A percentile compares a stretch with the other conserved stretches of the same genome.
phyloP scores from a whole-genome alignment of 2,888 invertebrate species.

The Acanthosepion lycidas region DNA sequence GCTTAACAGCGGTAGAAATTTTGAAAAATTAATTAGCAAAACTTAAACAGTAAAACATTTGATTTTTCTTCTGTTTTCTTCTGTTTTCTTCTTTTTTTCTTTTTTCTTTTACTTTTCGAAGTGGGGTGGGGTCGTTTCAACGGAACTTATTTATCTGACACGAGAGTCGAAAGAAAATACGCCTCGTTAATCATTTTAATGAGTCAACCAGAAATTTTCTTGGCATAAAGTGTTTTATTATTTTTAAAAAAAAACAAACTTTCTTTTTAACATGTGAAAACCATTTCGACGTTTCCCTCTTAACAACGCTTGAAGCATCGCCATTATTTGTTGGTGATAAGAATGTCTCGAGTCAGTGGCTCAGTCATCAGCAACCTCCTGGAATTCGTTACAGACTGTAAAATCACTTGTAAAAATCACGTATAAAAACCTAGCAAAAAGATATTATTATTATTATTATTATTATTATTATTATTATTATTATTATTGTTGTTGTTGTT shows the following conservation, averaged over 20 bases:
- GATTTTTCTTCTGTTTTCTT: neutral
- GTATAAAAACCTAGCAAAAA: no score
- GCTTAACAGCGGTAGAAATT: neutral
- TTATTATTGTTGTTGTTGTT: no score
- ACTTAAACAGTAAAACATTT: neutral
- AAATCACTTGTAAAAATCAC: no score
- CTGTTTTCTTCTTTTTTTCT: no score
- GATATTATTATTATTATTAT: no score
- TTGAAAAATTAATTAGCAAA: neutral
- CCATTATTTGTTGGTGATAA: neutral
- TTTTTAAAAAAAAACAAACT: neutral
- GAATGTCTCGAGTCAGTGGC: neutral
- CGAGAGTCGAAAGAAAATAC: neutral
- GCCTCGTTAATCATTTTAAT: slow-evolving; percentile 11
- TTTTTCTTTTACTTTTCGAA: neutral
- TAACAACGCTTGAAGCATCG: neutral
- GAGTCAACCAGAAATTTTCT: neutral
- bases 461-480: no score
- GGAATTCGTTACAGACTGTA: no score
- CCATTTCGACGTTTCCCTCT: neutral
- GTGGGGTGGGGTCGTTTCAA: neutral
- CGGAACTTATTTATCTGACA: neutral
- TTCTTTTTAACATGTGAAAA: neutral
- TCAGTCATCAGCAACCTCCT: neutral
- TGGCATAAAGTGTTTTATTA: neutral